A percentile compares a stretch with the other conserved stretches of the same genome.
These are phyloP conservation scores for Flexamia atlantica DNA, from an alignment of 2,888 invertebrate genomes.

Conservation along the genomic window DNA sequence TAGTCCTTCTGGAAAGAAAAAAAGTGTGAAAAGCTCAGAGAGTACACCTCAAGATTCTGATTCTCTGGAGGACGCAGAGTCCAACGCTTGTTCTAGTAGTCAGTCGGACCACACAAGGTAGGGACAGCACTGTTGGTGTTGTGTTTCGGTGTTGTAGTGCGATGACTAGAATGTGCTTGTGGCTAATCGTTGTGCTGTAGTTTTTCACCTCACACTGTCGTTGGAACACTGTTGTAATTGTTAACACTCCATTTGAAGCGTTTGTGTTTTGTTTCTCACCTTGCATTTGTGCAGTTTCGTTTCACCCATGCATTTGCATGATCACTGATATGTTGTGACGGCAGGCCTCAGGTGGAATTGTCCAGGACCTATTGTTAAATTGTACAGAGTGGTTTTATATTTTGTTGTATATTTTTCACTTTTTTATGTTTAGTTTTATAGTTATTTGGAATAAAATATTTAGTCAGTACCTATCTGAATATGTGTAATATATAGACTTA, in stretches of 20 bases:
- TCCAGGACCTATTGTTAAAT: background rate
- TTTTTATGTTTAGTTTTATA: no score
- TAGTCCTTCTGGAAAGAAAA: conserved; percentile 43
- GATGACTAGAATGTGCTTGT: conserved; percentile 41
- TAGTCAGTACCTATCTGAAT: no score
- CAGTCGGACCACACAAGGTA: conserved; percentile 45
- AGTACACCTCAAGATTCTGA: background rate
- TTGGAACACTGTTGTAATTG: background rate
- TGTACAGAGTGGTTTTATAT: background rate
- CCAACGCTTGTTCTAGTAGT: conserved; percentile 39
- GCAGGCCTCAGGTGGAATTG: no score
- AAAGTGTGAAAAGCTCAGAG: background rate
- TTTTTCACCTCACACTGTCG: conserved; percentile 14
- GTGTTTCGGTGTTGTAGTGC: conserved; percentile 50
- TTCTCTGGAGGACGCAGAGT: conserved; percentile 27
- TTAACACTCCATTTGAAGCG: background rate
- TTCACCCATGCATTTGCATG: conserved; percentile 16
- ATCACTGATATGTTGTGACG: background rate
- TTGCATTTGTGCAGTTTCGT: background rate
- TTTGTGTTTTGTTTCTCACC: conserved; percentile 3
- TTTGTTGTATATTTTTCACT: no score
- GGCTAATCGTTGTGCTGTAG: conserved; percentile 24
- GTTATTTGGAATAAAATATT: no score
- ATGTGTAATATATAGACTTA: no score
- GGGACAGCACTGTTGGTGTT: conserved; percentile 4